Evolutionary conservation across 2,888 invertebrate genomes (phyloP).

Genomic region (Nemotelus pantherinus): DNA sequence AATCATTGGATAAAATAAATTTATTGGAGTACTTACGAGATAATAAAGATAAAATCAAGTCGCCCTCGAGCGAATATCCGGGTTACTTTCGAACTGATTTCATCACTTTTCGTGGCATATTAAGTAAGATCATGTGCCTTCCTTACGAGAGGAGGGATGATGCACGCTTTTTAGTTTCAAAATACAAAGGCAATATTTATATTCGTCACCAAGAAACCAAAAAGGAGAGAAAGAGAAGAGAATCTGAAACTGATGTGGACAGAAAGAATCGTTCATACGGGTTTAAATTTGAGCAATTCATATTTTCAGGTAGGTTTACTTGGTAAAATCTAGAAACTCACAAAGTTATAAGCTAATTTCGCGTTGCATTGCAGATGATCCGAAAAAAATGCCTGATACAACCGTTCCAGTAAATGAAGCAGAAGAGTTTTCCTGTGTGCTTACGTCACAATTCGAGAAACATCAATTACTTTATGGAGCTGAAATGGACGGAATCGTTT

Average conservation of each 20-base stretch:
- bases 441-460: slow-evolving; percentile 68
- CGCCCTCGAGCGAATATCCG: background rate
- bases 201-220: slow-evolving; percentile 75
- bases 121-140: slow-evolving; percentile 73
- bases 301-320: slow-evolving; percentile 69
- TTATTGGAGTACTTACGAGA: slow-evolving; percentile 55
- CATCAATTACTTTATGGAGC: slow-evolving; percentile 76
- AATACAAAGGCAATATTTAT: slow-evolving; percentile 74
- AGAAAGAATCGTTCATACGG: slow-evolving; percentile 74
- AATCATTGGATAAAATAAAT: slow-evolving; percentile 55
- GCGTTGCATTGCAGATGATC: slow-evolving; percentile 63
- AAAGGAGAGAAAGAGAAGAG: slow-evolving; percentile 64
- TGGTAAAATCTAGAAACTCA: background rate
- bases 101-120: slow-evolving; percentile 76
- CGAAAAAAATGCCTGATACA: slow-evolving; percentile 66
- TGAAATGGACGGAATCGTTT: slow-evolving; percentile 76
- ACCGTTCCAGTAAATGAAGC: slow-evolving; percentile 71
- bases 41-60: slow-evolving; percentile 51
- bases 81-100: slow-evolving; percentile 64
- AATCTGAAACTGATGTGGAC: slow-evolving; percentile 66
- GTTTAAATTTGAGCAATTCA: slow-evolving; percentile 80
- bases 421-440: slow-evolving; percentile 75
- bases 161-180: slow-evolving; percentile 76
- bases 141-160: slow-evolving; percentile 75
- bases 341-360: too few species aligned